Evolutionary conservation across 2,113 vertebrate genomes (phyloP).

Genomic region (Sorex fumeus): DNA sequence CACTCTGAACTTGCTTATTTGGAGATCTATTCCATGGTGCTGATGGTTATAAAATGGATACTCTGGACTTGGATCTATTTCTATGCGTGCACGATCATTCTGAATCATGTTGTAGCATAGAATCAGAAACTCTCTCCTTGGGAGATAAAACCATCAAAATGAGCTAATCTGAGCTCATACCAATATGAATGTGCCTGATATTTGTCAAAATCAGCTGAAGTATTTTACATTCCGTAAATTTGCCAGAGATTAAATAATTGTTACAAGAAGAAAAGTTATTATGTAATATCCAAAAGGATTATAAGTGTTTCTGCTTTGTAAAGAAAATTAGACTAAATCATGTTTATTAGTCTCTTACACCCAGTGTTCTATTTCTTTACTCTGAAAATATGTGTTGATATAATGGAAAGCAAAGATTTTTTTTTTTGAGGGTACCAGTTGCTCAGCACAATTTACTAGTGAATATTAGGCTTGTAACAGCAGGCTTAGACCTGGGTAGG

Average conservation of each 20-base stretch:
- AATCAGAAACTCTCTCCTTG: background rate
- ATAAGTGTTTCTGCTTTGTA: background rate
- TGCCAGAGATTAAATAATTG: conserved; percentile 13
- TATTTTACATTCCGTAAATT: background rate
- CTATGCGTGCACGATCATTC: background rate
- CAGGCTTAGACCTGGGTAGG: background rate
- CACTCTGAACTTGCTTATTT: conserved; percentile 6
- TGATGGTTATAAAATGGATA: background rate
- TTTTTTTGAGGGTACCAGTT: background rate
- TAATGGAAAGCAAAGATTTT: background rate
- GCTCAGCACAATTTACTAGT: background rate
- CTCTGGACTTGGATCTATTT: background rate
- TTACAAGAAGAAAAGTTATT: conserved; percentile 45
- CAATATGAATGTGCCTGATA: no score
- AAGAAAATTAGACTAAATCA: conserved; percentile 20
- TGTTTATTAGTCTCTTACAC: background rate
- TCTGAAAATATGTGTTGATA: background rate
- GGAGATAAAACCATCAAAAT: conserved; percentile 10
- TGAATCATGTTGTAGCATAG: background rate
- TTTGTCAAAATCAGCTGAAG: no score
- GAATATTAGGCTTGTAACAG: background rate
- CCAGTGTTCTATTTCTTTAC: background rate
- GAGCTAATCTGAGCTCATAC: background rate
- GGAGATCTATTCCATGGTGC: background rate
- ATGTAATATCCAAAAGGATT: background rate